These are phyloP conservation scores for Diaprepes abbreviatus DNA, from an alignment of 2,888 invertebrate species.

Conservation along the genomic window DNA sequence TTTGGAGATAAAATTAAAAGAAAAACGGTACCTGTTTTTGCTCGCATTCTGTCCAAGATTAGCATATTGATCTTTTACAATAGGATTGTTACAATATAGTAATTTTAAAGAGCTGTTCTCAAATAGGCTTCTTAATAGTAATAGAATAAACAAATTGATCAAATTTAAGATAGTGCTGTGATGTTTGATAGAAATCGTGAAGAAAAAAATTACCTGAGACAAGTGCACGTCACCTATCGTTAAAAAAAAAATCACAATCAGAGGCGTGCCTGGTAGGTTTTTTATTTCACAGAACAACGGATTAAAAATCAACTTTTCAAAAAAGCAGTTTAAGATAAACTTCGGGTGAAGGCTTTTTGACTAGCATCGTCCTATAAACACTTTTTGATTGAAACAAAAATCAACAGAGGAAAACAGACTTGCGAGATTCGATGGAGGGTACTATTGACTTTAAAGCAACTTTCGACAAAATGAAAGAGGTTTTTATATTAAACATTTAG, in stretches of 20 bases:
- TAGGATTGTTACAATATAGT: conserved; percentile 19
- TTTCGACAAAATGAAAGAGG: too few species aligned
- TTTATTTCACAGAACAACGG: too few species aligned
- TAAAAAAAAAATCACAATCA: background rate
- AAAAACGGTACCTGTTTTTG: conserved; percentile 35
- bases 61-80: conserved; percentile 41
- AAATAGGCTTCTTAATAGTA: conserved; percentile 28
- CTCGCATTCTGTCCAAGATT: conserved; percentile 36
- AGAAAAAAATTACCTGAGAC: conserved; percentile 18
- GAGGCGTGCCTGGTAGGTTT: background rate
- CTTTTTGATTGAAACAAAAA: too few species aligned
- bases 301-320: too few species aligned
- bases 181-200: conserved; percentile 24
- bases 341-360: too few species aligned
- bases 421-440: too few species aligned
- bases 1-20: conserved; percentile 29
- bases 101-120: conserved; percentile 21
- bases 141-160: conserved; percentile 30
- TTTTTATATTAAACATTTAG: too few species aligned
- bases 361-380: too few species aligned
- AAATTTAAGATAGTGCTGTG: conserved; percentile 23
- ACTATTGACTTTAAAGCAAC: too few species aligned
- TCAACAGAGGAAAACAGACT: too few species aligned
- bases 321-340: too few species aligned
- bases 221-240: conserved; percentile 26